Conservation (phyloP, 2,888 invertebrate species). For the Candidula unifasciata region DNA sequence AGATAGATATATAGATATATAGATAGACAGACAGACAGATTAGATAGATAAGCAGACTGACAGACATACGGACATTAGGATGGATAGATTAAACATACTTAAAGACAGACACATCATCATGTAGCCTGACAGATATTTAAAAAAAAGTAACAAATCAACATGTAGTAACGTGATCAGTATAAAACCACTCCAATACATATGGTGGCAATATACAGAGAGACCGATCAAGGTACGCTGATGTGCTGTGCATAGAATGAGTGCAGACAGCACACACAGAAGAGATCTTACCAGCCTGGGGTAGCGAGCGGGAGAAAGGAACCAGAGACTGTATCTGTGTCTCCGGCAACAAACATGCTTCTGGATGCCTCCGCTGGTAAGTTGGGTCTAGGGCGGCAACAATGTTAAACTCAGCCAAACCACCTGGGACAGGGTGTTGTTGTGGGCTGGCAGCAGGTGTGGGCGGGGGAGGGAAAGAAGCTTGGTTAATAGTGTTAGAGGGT, state of each 20-base stretch:
- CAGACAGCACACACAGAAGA: neutral
- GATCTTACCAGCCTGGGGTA: constrained; percentile 58
- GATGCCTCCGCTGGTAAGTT: constrained; percentile 66
- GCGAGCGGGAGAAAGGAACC: constrained; percentile 60
- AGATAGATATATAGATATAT: too few species aligned
- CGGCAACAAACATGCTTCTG: constrained; percentile 54
- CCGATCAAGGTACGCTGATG: too few species aligned
- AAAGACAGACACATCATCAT: too few species aligned
- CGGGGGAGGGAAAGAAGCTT: neutral
- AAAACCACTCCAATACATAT: too few species aligned
- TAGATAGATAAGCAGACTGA: too few species aligned
- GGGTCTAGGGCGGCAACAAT: constrained; percentile 73
- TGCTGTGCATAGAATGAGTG: neutral
- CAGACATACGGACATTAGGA: too few species aligned
- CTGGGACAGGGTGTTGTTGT: neutral
- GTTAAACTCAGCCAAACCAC: constrained; percentile 63
- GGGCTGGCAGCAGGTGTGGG: neutral
- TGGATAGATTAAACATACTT: too few species aligned
- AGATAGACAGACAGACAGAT: too few species aligned
- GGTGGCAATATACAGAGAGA: too few species aligned
- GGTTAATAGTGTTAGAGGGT: neutral
- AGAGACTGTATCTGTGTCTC: constrained; percentile 61
- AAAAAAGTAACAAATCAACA: too few species aligned
- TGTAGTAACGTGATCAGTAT: too few species aligned
- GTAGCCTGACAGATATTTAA: too few species aligned